Evolutionary conservation across 2,797 vertebrate species (phyloP).

Genomic region (Prunella strophiata): DNA sequence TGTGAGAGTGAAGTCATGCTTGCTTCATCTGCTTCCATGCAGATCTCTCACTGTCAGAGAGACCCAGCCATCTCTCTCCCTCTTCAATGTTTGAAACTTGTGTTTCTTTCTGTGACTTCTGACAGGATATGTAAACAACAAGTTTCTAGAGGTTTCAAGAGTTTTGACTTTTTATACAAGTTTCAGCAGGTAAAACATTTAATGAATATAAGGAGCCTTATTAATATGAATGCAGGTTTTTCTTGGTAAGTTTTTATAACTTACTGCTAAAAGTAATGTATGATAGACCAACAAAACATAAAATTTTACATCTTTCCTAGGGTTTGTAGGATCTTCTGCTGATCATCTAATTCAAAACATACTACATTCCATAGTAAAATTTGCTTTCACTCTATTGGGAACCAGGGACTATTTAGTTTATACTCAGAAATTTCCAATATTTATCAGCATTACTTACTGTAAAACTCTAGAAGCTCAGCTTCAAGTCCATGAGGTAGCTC

Average conservation of each 20-base stretch:
- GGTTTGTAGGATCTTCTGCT: background rate
- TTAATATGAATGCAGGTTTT: background rate
- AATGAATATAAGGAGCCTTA: background rate
- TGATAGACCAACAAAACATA: background rate
- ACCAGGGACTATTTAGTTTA: background rate
- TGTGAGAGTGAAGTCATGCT: background rate
- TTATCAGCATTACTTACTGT: background rate
- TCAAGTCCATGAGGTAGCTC: fast-evolving
- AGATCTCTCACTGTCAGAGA: background rate
- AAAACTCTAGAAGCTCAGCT: background rate
- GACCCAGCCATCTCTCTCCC: background rate
- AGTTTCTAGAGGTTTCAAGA: background rate
- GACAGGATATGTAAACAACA: background rate
- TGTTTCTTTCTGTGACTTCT: background rate
- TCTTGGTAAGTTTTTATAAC: background rate
- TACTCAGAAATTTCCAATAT: background rate
- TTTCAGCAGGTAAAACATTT: background rate
- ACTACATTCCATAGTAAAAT: background rate
- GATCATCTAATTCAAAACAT: background rate
- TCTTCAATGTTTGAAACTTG: background rate
- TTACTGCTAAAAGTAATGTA: background rate
- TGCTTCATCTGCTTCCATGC: background rate
- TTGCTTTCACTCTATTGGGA: background rate
- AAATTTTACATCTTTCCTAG: background rate
- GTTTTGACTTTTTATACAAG: background rate